Evolutionary conservation across 2,797 vertebrate species (phyloP).

Genomic region (Neopelma chrysocephalum): DNA sequence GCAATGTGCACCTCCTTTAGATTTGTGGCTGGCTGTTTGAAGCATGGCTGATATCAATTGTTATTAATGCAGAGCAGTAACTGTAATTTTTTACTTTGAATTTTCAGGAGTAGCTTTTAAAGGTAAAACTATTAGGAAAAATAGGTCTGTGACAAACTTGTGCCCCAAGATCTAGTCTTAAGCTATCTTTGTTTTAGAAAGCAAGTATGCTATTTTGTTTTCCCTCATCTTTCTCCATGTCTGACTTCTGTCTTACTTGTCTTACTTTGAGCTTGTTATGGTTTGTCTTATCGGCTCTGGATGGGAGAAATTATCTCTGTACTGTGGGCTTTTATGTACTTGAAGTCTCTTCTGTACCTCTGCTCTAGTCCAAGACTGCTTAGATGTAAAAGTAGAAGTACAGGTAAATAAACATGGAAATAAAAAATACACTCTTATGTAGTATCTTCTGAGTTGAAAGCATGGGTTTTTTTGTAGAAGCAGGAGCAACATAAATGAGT

Average conservation of each 20-base stretch:
- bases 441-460: background rate
- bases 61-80: background rate
- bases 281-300: background rate
- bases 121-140: background rate
- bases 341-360: background rate
- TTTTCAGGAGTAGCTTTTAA: background rate
- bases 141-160: background rate
- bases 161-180: background rate
- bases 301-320: background rate
- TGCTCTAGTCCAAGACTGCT: background rate
- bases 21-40: background rate
- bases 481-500: background rate
- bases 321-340: background rate
- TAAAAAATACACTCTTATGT: background rate
- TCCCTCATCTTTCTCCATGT: background rate
- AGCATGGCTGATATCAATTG: background rate
- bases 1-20: background rate
- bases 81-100: background rate
- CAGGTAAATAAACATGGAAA: background rate
- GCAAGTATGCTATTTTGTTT: background rate
- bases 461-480: background rate
- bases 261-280: background rate
- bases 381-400: background rate
- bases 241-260: background rate
- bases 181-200: background rate